A percentile compares a stretch with the other conserved stretches of the same genome.
Evolutionary conservation across 92 coral and sea anemone species (phyloP).

Genomic region (Porites divaricata): DNA sequence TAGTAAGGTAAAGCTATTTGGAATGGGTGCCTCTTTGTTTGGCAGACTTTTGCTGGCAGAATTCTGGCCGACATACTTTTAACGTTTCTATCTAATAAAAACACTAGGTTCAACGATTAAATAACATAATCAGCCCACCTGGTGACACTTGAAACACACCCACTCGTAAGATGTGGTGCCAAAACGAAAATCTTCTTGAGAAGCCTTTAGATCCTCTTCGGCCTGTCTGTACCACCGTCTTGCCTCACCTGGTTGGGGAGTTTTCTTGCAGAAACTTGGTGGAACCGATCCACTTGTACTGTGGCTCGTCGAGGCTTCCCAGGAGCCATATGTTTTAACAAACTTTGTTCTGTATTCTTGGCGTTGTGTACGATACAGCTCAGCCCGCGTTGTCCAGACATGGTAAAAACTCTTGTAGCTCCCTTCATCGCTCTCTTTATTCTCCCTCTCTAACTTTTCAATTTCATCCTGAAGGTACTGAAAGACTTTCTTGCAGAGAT

Average conservation of each 20-base stretch:
- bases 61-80: no score
- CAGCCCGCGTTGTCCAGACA: constrained; percentile 27
- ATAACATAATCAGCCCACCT: constrained; percentile 35
- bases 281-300: background rate
- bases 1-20: no score
- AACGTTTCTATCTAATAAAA: no score
- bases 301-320: background rate
- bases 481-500: constrained; percentile 67
- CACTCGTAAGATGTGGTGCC: constrained; percentile 57
- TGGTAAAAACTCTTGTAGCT: constrained; percentile 8
- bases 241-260: constrained; percentile 84
- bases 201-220: constrained; percentile 69
- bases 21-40: no score
- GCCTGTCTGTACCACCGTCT: constrained; percentile 83
- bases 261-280: constrained; percentile 43
- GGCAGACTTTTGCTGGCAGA: no score
- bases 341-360: background rate
- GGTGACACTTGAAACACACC: constrained; percentile 87
- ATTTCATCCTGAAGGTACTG: constrained; percentile 76
- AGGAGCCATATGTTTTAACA: background rate
- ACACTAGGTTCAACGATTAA: background rate
- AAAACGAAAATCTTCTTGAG: constrained; percentile 36
- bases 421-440: background rate
- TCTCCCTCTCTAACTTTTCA: constrained; percentile 53
- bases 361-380: constrained; percentile 22